Conservation (phyloP, 2,888 invertebrate species). For the Chesias legatella region DNA sequence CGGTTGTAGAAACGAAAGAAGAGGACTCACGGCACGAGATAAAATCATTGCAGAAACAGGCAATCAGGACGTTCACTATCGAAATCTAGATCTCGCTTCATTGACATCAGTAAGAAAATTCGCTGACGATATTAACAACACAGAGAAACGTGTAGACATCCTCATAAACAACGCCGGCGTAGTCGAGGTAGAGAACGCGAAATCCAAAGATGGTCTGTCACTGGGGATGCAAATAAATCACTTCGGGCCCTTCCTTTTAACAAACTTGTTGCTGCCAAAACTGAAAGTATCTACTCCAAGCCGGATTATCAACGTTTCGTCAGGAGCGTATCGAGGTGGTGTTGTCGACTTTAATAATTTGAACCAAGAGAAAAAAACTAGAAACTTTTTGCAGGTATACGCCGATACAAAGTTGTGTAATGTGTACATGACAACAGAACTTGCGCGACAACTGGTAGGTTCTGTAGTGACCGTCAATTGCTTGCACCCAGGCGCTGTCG, state of each 20-base stretch:
- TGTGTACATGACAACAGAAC: constrained; percentile 81
- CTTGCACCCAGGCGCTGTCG: constrained; percentile 87
- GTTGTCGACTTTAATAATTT: constrained; percentile 48
- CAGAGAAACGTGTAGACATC: constrained; percentile 77
- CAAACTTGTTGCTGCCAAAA: constrained; percentile 78
- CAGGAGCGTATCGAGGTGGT: constrained; percentile 43
- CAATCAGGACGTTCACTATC: constrained; percentile 55
- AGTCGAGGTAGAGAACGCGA: constrained; percentile 48
- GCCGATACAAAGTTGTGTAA: constrained; percentile 86
- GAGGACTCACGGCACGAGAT: constrained; percentile 78
- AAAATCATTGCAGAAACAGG: constrained; percentile 43
- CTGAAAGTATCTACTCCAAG: constrained; percentile 59
- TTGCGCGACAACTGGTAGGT: constrained; percentile 84
- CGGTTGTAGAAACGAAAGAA: constrained; percentile 87
- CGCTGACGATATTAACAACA: constrained; percentile 75
- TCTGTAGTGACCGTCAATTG: constrained; percentile 87
- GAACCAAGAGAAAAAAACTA: constrained; percentile 40
- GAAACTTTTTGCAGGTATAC: constrained; percentile 28
- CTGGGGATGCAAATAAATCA: constrained; percentile 79
- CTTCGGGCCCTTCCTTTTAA: constrained; percentile 85
- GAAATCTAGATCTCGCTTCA: constrained; percentile 72
- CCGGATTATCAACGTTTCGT: constrained; percentile 65
- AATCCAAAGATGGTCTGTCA: constrained; percentile 82
- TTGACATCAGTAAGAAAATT: constrained; percentile 80
- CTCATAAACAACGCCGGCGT: constrained; percentile 83